phyloP scores from a whole-genome alignment of 2,113 vertebrate species.

The Muscicapa adusta region DNA sequence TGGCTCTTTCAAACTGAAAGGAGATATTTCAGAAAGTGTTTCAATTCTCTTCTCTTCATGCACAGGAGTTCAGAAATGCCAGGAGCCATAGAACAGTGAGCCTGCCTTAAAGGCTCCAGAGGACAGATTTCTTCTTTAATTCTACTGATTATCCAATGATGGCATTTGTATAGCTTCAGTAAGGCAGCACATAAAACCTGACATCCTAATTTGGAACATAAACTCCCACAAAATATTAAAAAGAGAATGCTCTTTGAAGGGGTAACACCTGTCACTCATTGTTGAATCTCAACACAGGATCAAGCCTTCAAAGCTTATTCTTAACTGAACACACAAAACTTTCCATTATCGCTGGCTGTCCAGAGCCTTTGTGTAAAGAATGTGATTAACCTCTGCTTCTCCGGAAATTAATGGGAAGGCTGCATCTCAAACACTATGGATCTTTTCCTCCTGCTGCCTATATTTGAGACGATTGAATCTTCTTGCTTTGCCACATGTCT shows the following conservation, averaged over 20 bases:
- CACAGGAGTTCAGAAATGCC: background rate
- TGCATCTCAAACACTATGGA: accelerated
- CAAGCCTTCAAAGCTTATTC: background rate
- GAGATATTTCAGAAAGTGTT: background rate
- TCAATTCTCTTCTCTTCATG: background rate
- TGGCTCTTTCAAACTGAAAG: background rate
- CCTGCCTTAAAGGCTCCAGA: background rate
- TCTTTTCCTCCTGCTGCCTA: background rate
- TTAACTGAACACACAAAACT: background rate
- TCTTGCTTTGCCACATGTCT: constrained; percentile 9
- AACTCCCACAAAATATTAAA: background rate
- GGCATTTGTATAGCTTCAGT: background rate
- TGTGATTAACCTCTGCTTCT: background rate
- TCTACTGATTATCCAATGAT: background rate
- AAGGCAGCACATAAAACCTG: background rate
- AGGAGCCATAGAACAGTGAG: background rate
- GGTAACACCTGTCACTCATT: background rate
- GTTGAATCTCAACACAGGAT: background rate
- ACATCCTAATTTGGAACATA: background rate
- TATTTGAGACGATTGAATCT: background rate
- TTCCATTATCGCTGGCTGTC: accelerated
- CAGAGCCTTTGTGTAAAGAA: background rate
- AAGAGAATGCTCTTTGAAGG: accelerated
- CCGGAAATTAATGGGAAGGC: background rate
- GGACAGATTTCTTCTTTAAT: background rate